Percentiles rank a stretch among this genome's conserved stretches.
Conservation (phyloP, 1,140 invertebrate genomes). For the Megalopta genalis region DNA sequence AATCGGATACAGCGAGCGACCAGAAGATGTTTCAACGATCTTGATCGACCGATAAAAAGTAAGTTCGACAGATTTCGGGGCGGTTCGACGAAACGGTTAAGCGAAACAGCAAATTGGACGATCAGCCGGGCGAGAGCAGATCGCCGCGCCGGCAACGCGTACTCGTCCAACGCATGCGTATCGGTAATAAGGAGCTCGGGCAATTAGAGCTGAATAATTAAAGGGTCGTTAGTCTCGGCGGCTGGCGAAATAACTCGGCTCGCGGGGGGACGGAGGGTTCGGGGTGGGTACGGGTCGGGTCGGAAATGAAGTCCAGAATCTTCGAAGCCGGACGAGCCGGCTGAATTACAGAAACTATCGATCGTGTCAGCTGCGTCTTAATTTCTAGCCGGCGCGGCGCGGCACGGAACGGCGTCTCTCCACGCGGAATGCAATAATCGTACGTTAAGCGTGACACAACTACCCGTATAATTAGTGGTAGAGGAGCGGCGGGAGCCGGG, state of each 20-base stretch:
- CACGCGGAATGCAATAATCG: constrained; percentile 48
- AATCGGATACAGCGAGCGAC: no score
- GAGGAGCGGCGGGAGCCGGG: neutral
- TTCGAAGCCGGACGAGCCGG: constrained; percentile 1
- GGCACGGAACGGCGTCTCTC: neutral
- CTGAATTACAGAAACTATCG: constrained; percentile 48
- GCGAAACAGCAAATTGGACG: constrained; percentile 25
- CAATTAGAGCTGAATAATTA: constrained; percentile 62
- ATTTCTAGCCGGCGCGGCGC: constrained; percentile 19
- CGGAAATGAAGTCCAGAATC: constrained; percentile 42
- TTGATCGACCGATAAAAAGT: no score
- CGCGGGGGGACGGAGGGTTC: neutral
- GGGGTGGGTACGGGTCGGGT: neutral
- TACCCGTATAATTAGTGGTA: constrained; percentile 41
- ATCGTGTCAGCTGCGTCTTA: constrained; percentile 42
- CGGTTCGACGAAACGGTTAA: neutral
- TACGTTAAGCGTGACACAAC: constrained; percentile 47
- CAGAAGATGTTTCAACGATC: no score
- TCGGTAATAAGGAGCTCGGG: constrained; percentile 51
- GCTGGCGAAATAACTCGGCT: constrained; percentile 29
- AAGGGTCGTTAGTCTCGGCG: constrained; percentile 54
- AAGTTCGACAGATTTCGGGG: neutral
- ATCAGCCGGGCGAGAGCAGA: constrained; percentile 32
- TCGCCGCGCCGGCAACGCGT: neutral
- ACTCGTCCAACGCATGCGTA: constrained; percentile 50